phyloP scores from a whole-genome alignment of 2,797 vertebrate genomes.

The Cossypha niveicapilla region DNA sequence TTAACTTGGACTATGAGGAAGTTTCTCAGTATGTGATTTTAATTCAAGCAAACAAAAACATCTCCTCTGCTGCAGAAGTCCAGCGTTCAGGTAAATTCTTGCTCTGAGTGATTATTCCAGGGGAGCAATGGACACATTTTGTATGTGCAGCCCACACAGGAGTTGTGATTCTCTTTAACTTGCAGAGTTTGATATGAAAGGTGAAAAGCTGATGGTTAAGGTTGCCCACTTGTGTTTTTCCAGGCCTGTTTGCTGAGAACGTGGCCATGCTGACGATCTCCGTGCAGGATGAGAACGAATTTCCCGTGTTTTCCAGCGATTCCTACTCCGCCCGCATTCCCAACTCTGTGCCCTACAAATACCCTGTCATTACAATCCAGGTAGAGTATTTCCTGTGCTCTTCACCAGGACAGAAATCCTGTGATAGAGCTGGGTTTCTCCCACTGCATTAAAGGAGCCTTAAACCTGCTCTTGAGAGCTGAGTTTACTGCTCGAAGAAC shows the following conservation, averaged over 20 bases:
- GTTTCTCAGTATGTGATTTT: conserved; percentile 51
- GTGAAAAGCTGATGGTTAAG: background rate
- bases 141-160: background rate
- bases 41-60: conserved; percentile 17
- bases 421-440: background rate
- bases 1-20: conserved; percentile 54
- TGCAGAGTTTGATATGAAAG: background rate
- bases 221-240: background rate
- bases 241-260: conserved; percentile 28
- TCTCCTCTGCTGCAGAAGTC: background rate
- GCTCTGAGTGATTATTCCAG: background rate
- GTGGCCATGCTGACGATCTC: conserved; percentile 12
- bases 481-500: background rate
- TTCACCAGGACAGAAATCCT: background rate
- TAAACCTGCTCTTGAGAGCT: background rate
- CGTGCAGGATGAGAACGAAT: conserved; percentile 69
- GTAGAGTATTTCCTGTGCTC: conserved; percentile 46
- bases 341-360: conserved; percentile 71
- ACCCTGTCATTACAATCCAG: conserved; percentile 69
- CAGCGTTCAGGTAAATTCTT: conserved; percentile 29
- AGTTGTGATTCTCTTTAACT: background rate
- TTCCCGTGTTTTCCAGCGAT: conserved; percentile 60
- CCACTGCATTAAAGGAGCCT: background rate
- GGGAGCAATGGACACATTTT: no score
- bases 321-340: conserved; percentile 68